These are phyloP conservation scores for Drosophila rufa DNA, from an alignment of 1,140 invertebrate genomes.

Conservation along the genomic window DNA sequence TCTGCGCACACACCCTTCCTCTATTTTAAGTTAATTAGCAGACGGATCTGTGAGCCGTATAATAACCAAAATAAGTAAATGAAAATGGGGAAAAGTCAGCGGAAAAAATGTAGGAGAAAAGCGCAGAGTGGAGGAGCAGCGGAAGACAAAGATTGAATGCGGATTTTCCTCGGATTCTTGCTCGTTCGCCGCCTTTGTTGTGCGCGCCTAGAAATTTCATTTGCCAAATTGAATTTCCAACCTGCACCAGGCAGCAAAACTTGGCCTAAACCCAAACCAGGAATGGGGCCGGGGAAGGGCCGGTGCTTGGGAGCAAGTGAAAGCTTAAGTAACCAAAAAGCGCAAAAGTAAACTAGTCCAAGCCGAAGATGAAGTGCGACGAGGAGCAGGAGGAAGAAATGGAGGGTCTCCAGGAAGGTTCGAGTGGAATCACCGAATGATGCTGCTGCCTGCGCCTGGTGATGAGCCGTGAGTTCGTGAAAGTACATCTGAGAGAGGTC, in stretches of 20 bases:
- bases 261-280: constrained; percentile 64
- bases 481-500: neutral
- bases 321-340: constrained; percentile 60
- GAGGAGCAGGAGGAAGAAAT: neutral
- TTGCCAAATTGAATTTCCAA: constrained; percentile 78
- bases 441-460: neutral
- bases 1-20: constrained; percentile 29
- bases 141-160: constrained; percentile 29
- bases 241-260: constrained; percentile 52
- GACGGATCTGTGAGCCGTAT: constrained; percentile 61
- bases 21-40: constrained; percentile 80
- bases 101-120: neutral
- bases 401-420: neutral
- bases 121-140: neutral
- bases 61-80: constrained; percentile 48
- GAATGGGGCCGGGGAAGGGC: neutral
- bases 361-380: constrained; percentile 6
- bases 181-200: constrained; percentile 34
- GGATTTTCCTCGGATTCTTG: constrained; percentile 22
- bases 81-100: constrained; percentile 4
- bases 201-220: constrained; percentile 66
- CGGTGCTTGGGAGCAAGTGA: constrained; percentile 20
- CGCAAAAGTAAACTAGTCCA: constrained; percentile 65
- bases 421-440: neutral
- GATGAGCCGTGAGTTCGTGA: constrained; percentile 21